Conservation (phyloP, 2,113 vertebrate species). For the Festucalex cinctus region DNA sequence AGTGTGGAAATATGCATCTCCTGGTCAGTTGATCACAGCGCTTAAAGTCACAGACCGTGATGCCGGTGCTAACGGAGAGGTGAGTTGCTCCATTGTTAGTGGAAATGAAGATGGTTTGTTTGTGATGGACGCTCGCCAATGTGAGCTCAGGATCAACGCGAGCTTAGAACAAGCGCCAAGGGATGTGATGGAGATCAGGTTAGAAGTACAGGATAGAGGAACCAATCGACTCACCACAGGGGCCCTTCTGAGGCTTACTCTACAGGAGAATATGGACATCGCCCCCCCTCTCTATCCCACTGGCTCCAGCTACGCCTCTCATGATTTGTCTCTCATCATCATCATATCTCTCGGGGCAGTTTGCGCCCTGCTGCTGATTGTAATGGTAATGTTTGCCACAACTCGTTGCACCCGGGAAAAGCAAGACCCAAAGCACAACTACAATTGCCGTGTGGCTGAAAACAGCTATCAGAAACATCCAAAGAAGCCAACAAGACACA, state of each 20-base stretch:
- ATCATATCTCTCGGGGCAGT: slow-evolving; percentile 93
- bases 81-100: slow-evolving; percentile 82
- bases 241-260: slow-evolving; percentile 78
- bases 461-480: slow-evolving; percentile 96
- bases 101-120: slow-evolving; percentile 88
- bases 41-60: slow-evolving; percentile 88
- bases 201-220: slow-evolving; percentile 89
- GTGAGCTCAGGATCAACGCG: slow-evolving; percentile 87
- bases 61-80: slow-evolving; percentile 87
- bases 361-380: slow-evolving; percentile 84
- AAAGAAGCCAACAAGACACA: slow-evolving; percentile 91
- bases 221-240: slow-evolving; percentile 79
- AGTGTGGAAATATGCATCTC: slow-evolving; percentile 84
- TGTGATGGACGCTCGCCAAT: slow-evolving; percentile 83
- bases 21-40: slow-evolving; percentile 80
- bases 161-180: slow-evolving; percentile 78
- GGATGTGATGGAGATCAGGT: slow-evolving; percentile 81
- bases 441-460: slow-evolving; percentile 93
- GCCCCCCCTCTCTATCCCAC: slow-evolving; percentile 78
- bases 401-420: slow-evolving; percentile 87
- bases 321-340: slow-evolving; percentile 91
- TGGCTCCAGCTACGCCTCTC: slow-evolving; percentile 72
- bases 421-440: slow-evolving; percentile 87
- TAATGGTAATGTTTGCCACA: slow-evolving; percentile 94
- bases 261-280: slow-evolving; percentile 79